Evolutionary conservation across 30 jellyfish, hydroid and myxozoan species (phyloP).

Genomic region (Aurelia aurita complex sp. Pacific): DNA sequence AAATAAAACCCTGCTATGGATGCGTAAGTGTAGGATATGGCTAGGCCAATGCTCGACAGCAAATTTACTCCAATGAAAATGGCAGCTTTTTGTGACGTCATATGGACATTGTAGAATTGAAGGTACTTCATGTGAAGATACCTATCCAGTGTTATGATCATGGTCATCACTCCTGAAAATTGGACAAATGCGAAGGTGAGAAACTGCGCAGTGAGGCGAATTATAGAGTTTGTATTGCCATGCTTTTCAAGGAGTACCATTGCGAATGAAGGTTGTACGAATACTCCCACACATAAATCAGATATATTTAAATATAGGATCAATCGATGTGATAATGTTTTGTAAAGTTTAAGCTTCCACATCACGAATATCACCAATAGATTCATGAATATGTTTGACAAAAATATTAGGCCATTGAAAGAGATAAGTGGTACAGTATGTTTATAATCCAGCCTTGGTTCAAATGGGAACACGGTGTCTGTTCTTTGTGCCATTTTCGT

Average conservation of each 20-base stretch:
- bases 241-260: neutral
- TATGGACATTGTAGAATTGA: constrained; percentile 16
- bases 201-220: constrained; percentile 11
- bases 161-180: constrained; percentile 51
- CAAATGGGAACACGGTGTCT: constrained; percentile 1
- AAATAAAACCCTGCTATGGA: constrained; percentile 31
- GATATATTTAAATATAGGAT: neutral
- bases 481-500: neutral
- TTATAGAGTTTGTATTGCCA: neutral
- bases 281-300: neutral
- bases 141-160: constrained; percentile 53
- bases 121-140: constrained; percentile 63
- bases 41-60: constrained; percentile 39
- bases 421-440: neutral
- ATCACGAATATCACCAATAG: neutral
- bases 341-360: neutral
- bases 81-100: constrained; percentile 40
- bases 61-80: constrained; percentile 25
- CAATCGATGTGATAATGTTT: constrained; percentile 5
- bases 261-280: constrained; percentile 6
- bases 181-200: constrained; percentile 46
- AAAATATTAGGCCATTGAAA: neutral
- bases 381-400: neutral
- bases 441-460: neutral
- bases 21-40: constrained; percentile 16